Base-by-base conservation (phyloP, 2,113 vertebrate species). In the Notothenia coriiceps region DNA sequence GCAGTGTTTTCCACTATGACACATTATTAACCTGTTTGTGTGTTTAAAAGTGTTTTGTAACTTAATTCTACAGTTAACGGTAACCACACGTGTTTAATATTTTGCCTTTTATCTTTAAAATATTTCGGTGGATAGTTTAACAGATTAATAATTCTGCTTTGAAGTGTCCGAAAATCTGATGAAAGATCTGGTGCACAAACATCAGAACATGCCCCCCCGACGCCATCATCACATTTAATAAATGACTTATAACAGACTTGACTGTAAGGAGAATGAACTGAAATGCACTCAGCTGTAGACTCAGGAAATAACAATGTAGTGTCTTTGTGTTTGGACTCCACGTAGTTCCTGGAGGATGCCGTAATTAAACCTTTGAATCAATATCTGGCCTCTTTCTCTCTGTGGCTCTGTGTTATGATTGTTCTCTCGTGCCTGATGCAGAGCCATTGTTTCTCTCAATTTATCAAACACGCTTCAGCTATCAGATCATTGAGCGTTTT, bases 401-500 rank as follows among this genome's bases (percentile, higher is more conserved):
- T 18, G 6, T 51, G 22, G n/a, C 20, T 73, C 49, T 3, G 43
- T 88, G 84, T 87, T 88, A 77, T 77, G 74, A 69, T 77, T 79
- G 76, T 74, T 70, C 64, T 64, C 79, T 52, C 1, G 14, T 0
- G 5, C 63, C 29, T 12, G 9, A 59, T 63, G 13, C 55, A 54
- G 68, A 67, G 73, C 72, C 70, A 74, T 73, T 86, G 85, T 88
- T 89, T 86, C n/a, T 0, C 20, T 40, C n/a, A 63, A 25, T 77
- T 88, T 86, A 91, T 90, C 87, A 91, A 55, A 86, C 83, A 54
- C 72, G 1, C 6, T 3, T 46, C 54, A 43, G 82, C 56, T 86
- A 83, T 88, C 86, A 82, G 90, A 90, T 90, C 63, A 17, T 49
- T 40, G 62, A 69, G 13, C 18, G 18, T 78, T 89, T 91, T 64